Evolutionary conservation across 35 echinoderm and acorn worm species (phyloP).

Genomic region (Lytechinus variegatus): DNA sequence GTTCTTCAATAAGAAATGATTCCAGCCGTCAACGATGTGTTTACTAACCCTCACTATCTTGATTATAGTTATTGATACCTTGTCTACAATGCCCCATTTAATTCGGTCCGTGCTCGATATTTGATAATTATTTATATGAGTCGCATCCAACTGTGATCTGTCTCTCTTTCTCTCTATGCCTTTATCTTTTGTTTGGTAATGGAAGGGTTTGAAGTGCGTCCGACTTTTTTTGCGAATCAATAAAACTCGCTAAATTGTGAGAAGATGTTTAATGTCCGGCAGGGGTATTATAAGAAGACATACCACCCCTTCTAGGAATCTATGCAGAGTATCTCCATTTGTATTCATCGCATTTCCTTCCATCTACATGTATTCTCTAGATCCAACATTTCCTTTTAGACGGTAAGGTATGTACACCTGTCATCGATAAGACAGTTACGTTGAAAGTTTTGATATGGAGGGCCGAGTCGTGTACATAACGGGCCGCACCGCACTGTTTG

Average conservation of each 20-base stretch:
- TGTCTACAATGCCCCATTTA: slow-evolving; percentile 6
- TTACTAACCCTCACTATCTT: background rate
- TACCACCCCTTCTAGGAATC: background rate
- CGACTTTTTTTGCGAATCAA: background rate
- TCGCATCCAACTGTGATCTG: background rate
- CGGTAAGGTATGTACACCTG: slow-evolving; percentile 27
- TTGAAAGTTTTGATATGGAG: slow-evolving; percentile 45
- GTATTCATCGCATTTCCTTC: background rate
- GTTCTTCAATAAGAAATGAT: slow-evolving; percentile 34
- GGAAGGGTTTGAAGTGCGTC: background rate
- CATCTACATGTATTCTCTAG: slow-evolving; percentile 7
- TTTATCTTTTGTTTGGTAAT: background rate
- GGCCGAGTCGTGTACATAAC: slow-evolving; percentile 44
- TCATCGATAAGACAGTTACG: slow-evolving; percentile 24
- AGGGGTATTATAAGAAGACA: background rate
- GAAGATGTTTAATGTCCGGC: slow-evolving; percentile 10
- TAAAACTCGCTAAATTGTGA: background rate
- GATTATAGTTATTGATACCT: background rate
- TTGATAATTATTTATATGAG: slow-evolving; percentile 7
- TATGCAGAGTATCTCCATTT: background rate
- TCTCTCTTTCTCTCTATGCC: background rate
- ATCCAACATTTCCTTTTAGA: background rate
- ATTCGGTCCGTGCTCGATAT: background rate
- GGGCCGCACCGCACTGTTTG: slow-evolving; percentile 30
- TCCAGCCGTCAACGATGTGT: slow-evolving; percentile 17